Evolutionary conservation across 1,140 invertebrate species (phyloP).

Genomic region (Bombus haemorrhoidalis): DNA sequence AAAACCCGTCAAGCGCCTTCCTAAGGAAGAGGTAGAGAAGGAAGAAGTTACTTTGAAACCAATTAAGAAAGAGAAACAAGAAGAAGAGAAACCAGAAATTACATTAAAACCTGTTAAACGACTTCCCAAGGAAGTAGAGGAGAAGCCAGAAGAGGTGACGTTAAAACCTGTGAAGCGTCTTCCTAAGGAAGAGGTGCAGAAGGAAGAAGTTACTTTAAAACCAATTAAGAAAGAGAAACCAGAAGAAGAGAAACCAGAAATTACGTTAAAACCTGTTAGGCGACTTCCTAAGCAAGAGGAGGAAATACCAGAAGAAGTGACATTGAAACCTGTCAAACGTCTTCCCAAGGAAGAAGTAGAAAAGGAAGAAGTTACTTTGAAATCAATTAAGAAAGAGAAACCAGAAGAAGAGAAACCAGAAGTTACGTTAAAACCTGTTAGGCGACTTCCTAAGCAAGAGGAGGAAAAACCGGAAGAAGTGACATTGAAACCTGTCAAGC

Average conservation of each 20-base stretch:
- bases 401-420: slow-evolving; percentile 40
- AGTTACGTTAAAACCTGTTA: slow-evolving; percentile 77
- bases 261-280: slow-evolving; percentile 47
- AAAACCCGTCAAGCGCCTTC: slow-evolving; percentile 78
- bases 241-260: slow-evolving; percentile 29
- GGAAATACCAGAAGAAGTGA: slow-evolving; percentile 12
- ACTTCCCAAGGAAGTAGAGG: background rate
- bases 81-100: slow-evolving; percentile 45
- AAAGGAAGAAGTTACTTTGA: slow-evolving; percentile 66
- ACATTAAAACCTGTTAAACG: slow-evolving; percentile 58
- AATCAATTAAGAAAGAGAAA: slow-evolving; percentile 58
- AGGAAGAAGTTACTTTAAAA: slow-evolving; percentile 48
- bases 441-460: slow-evolving; percentile 56
- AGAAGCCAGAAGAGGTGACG: slow-evolving; percentile 51
- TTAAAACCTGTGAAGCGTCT: slow-evolving; percentile 72
- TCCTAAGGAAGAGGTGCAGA: slow-evolving; percentile 63
- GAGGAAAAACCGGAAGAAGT: background rate
- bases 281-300: background rate
- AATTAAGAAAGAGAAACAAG: slow-evolving; percentile 70
- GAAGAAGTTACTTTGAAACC: slow-evolving; percentile 69
- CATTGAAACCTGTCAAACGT: slow-evolving; percentile 76
- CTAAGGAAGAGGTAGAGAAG: slow-evolving; percentile 62
- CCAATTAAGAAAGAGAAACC: background rate
- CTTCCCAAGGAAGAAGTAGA: background rate
- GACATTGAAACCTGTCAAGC: slow-evolving; percentile 70